Base-by-base conservation (phyloP, 92 coral and sea anemone genomes). In the Ricordea florida region DNA sequence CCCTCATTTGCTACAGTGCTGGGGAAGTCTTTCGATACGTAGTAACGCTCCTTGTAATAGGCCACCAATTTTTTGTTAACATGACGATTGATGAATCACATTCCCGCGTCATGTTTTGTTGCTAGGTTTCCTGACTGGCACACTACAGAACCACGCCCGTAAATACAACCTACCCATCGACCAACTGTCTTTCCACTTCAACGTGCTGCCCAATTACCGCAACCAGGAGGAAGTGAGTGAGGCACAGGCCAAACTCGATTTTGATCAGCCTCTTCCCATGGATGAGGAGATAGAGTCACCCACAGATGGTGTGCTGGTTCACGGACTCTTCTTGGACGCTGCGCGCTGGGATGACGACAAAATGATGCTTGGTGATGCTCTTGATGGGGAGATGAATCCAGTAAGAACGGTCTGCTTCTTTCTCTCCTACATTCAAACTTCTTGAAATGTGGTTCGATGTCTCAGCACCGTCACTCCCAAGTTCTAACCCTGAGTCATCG, bases 81-180 rank as follows among this genome's bases (percentile, higher is more conserved):
- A 14, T 63, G 2, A 21, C 4, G 9, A 40, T 47, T 10, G 2
- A 18, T n/a, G 55, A 47, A 13, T 25, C n/a, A 2, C 6, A 7
- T 5, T 56, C 34, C 23, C 48, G 21, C 13, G 18, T 18, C 52
- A 57, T 21, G 43, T 38, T 20, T 17, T 66, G 38, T 11, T 66
- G 38, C 14, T 79, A 96, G 99, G 99, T 65, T 96, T 96, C 76
- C 78, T 96, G 21, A 96, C 99, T 17, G 99, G 99, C 10, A 83
- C 99, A 1, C 82, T 96, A 6, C 99, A 96, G 61, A 96, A 96
- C 80, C 99, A 96, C 90, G 97, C 99, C 62, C 96, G 99, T 24
- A 96, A 96, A 72, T 96, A 96, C 91, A 96, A 96, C 78, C 93
- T 67, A 17, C 99, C 99, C 16, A 96, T 96, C 57, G 99, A 96